These are phyloP conservation scores for Pterocles gutturalis DNA, from an alignment of 2,113 vertebrate species.

Conservation along the genomic window DNA sequence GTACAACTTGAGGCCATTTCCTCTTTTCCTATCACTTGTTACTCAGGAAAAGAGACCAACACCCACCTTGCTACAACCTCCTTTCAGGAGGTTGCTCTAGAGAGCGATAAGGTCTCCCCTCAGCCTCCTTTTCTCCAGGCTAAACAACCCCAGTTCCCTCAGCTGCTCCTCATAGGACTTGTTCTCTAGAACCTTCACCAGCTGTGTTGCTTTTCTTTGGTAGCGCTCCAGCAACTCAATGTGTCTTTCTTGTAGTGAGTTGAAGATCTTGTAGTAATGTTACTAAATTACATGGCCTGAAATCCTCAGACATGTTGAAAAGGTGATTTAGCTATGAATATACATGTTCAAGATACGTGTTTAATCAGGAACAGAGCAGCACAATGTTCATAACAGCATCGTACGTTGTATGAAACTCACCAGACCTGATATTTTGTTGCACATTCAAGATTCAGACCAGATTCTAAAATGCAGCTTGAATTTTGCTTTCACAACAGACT, in stretches of 20 bases:
- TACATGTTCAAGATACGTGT: neutral
- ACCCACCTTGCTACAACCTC: too few species aligned
- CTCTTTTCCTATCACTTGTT: neutral
- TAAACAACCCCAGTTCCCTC: too few species aligned
- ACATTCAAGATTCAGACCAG: neutral
- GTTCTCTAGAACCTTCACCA: too few species aligned
- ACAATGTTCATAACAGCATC: neutral
- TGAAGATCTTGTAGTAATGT: neutral
- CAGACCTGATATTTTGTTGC: neutral
- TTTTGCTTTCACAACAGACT: constrained; percentile 4
- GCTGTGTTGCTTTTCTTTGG: too few species aligned
- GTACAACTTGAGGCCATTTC: neutral
- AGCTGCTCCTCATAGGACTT: too few species aligned
- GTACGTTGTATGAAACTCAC: neutral
- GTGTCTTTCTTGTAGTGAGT: neutral
- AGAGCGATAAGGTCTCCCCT: too few species aligned
- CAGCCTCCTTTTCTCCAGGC: too few species aligned
- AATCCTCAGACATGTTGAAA: constrained; percentile 6
- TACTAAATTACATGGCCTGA: neutral
- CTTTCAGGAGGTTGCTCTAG: too few species aligned
- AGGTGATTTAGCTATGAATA: neutral
- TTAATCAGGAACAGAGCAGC: neutral
- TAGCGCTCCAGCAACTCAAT: neutral
- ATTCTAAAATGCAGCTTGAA: constrained; percentile 7
- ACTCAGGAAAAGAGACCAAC: fast-evolving